phyloP scores from a whole-genome alignment of 1,140 invertebrate species.

The Galendromus occidentalis region DNA sequence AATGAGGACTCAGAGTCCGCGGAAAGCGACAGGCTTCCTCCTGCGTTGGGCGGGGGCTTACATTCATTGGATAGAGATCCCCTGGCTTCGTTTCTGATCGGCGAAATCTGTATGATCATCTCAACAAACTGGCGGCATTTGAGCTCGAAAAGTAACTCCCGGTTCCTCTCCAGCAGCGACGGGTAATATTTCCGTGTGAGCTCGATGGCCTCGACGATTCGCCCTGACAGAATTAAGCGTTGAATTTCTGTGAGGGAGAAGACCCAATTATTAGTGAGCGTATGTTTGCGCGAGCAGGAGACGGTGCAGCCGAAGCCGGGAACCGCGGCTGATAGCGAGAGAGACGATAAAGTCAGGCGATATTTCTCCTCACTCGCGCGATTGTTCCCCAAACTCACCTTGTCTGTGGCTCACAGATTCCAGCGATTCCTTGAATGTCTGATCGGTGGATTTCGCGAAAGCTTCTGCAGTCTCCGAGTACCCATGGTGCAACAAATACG shows the following conservation, averaged over 20 bases:
- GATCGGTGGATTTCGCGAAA: slow-evolving; percentile 73
- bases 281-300: slow-evolving; percentile 9
- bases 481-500: slow-evolving; percentile 91
- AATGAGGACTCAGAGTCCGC: no score
- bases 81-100: not conserved
- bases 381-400: slow-evolving; percentile 41
- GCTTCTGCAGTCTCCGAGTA: slow-evolving; percentile 89
- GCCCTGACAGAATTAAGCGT: slow-evolving; percentile 67
- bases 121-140: slow-evolving; percentile 96
- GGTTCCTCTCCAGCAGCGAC: slow-evolving; percentile 64
- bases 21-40: slow-evolving; percentile 40
- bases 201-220: slow-evolving; percentile 86
- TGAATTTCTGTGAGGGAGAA: slow-evolving; percentile 52
- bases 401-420: slow-evolving; percentile 90
- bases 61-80: slow-evolving; percentile 18
- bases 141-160: slow-evolving; percentile 74
- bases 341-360: not conserved
- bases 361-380: not conserved
- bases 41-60: slow-evolving; percentile 31
- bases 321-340: not conserved
- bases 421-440: slow-evolving; percentile 76
- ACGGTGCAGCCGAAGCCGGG: not conserved
- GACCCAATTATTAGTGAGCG: slow-evolving; percentile 8
- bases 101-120: slow-evolving; percentile 31
- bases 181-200: slow-evolving; percentile 69